A percentile compares a stretch with the other conserved stretches of the same genome.
These are phyloP conservation scores for Diorhabda sublineata DNA, from an alignment of 1,140 invertebrate genomes.

Conservation along the genomic window DNA sequence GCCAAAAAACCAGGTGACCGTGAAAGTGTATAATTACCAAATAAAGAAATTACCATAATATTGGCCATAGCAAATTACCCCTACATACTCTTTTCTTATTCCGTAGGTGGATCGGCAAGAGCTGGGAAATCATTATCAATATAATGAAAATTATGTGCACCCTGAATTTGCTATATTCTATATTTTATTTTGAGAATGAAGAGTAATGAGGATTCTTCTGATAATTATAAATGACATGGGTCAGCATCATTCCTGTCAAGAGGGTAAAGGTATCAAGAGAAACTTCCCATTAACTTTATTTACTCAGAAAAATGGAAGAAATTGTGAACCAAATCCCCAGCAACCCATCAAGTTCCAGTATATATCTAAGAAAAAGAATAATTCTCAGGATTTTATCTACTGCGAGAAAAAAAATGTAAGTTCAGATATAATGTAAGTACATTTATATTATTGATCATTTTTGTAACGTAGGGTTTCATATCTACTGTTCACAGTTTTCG, in stretches of 20 bases:
- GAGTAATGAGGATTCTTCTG: background rate
- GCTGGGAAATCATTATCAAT: no score
- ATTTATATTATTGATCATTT: no score
- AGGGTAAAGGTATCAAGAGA: constrained; percentile 27
- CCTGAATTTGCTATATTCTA: no score
- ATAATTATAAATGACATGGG: constrained; percentile 40
- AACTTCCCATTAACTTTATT: constrained; percentile 37
- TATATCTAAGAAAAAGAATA: constrained; percentile 38
- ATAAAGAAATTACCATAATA: no score
- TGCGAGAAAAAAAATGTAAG: constrained; percentile 15
- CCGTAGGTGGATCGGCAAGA: no score
- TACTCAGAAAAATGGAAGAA: constrained; percentile 29
- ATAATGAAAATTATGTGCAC: no score
- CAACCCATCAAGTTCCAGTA: constrained; percentile 46
- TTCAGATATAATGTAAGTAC: constrained; percentile 9
- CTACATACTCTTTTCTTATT: no score
- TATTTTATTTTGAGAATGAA: background rate
- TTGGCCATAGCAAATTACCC: no score
- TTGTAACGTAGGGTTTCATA: no score
- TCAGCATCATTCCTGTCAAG: constrained; percentile 38
- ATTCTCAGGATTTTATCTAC: constrained; percentile 12
- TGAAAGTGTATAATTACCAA: no score
- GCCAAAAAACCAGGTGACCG: no score
- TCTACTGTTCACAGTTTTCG: no score
- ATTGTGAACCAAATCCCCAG: constrained; percentile 36